Percentiles rank a stretch among this genome's conserved stretches.
Evolutionary conservation across 2,888 invertebrate genomes (phyloP).

Genomic region (Serripes groenlandicus): DNA sequence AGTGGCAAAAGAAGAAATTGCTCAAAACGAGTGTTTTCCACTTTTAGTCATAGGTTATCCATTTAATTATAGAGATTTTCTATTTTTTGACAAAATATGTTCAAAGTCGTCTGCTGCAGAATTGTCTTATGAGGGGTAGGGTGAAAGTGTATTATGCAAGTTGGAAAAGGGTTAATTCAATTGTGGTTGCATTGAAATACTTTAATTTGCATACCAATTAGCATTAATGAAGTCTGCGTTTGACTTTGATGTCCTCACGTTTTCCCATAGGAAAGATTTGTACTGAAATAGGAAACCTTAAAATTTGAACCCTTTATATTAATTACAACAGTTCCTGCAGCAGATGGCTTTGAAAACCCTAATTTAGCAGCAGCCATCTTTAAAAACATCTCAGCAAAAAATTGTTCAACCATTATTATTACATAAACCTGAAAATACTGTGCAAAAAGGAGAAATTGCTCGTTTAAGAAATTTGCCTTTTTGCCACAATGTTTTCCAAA

Average conservation of each 20-base stretch:
- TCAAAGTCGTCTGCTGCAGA: neutral
- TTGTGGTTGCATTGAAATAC: neutral
- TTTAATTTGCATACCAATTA: slow-evolving; percentile 21
- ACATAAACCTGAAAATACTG: neutral
- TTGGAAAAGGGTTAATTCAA: neutral
- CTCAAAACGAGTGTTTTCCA: neutral
- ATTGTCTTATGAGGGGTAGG: neutral
- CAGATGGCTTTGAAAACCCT: no score
- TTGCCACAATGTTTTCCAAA: neutral
- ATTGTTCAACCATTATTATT: no score
- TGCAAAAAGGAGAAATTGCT: neutral
- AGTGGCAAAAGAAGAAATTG: neutral
- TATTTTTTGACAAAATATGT: neutral
- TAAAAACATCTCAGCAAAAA: no score
- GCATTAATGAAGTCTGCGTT: slow-evolving; percentile 21
- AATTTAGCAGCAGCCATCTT: no score
- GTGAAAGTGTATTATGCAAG: neutral
- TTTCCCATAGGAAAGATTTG: neutral
- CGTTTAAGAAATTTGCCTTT: neutral
- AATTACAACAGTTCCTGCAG: no score
- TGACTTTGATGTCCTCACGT: neutral
- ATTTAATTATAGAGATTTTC: neutral
- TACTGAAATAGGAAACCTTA: no score
- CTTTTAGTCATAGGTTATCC: neutral
- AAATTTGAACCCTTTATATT: no score